Evolutionary conservation across 2,113 vertebrate species (phyloP).

Genomic region (Chaetorhynchus papuensis): DNA sequence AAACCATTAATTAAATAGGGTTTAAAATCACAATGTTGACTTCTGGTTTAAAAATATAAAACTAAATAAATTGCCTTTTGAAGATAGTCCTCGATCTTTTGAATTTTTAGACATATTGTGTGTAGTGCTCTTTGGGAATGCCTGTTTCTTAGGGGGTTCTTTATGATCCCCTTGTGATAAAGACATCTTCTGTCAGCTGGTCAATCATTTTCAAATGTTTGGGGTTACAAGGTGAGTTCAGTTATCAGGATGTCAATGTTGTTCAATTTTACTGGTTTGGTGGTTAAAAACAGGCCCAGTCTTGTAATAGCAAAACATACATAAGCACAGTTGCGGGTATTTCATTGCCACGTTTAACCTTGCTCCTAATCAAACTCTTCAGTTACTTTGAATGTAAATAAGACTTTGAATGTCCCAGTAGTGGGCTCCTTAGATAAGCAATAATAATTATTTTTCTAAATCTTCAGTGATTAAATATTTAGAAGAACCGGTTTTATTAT

Average conservation of each 20-base stretch:
- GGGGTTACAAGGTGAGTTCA: conserved; percentile 52
- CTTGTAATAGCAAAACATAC: neutral
- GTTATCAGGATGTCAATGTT: conserved; percentile 18
- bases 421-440: neutral
- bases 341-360: neutral
- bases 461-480: neutral
- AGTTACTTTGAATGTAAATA: neutral
- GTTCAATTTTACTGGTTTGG: neutral
- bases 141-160: neutral
- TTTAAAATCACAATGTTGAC: neutral
- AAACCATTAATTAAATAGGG: neutral
- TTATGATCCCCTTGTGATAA: conserved; percentile 38
- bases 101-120: neutral
- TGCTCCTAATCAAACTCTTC: neutral
- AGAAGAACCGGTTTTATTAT: neutral
- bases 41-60: neutral
- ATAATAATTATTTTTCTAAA: neutral
- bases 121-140: neutral
- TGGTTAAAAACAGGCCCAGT: conserved; percentile 6
- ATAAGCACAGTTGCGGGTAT: neutral
- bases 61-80: conserved; percentile 16
- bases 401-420: neutral
- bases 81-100: conserved; percentile 7
- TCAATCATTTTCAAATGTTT: conserved; percentile 65
- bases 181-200: conserved; percentile 65